Percentiles rank a stretch among this genome's conserved stretches.
These are phyloP conservation scores for Nothocercus nigrocapillus DNA, from an alignment of 2,113 vertebrate genomes.

Conservation along the genomic window DNA sequence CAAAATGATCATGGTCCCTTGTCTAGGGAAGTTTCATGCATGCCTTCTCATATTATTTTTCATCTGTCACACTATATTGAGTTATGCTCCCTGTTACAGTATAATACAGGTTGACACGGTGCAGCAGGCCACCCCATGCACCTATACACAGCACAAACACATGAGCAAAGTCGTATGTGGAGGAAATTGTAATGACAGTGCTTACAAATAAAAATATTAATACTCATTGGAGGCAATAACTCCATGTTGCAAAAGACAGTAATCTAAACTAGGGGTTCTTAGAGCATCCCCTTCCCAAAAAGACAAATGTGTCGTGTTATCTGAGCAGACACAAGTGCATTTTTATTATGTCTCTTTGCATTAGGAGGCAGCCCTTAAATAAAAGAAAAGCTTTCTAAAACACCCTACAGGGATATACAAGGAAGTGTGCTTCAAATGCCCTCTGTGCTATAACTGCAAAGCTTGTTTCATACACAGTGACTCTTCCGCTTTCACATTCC, in stretches of 20 bases:
- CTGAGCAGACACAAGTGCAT: conserved; percentile 38
- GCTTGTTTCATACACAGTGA: not conserved
- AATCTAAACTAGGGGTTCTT: not conserved
- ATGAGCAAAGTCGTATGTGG: not conserved
- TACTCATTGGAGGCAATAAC: not conserved
- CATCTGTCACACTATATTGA: not conserved
- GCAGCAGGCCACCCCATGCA: not conserved
- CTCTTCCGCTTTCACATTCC: not conserved
- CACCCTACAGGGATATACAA: conserved; percentile 32
- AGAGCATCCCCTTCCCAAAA: not conserved
- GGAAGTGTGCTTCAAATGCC: not conserved
- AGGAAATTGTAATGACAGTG: not conserved
- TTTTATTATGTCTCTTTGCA: conserved; percentile 57
- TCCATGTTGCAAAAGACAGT: not conserved
- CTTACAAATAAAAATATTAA: conserved; percentile 13
- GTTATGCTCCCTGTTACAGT: not conserved
- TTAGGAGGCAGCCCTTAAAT: conserved; percentile 64
- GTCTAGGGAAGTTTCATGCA: not conserved
- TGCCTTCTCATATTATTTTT: not conserved
- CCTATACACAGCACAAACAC: not conserved
- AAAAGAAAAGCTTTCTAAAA: conserved; percentile 51
- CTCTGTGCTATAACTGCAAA: not conserved
- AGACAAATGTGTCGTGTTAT: not conserved
- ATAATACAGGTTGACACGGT: not conserved
- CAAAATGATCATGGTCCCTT: not conserved